Percentiles rank a stretch among this genome's conserved stretches.
Evolutionary conservation across 2,888 invertebrate genomes (phyloP).

Genomic region (Sminthurinus aureus): DNA sequence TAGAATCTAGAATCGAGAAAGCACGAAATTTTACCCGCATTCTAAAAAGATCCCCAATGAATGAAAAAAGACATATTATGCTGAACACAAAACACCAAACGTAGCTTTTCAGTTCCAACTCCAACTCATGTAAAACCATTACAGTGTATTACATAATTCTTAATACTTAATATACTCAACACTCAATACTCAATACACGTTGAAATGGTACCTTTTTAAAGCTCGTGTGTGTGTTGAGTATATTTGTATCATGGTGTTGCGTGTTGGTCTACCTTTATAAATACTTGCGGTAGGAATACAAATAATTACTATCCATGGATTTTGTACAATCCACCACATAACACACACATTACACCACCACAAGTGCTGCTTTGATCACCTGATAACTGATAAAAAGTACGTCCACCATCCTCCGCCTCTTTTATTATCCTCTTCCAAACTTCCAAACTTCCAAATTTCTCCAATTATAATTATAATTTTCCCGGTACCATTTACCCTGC

Average conservation of each 20-base stretch:
- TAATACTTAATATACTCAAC: background rate
- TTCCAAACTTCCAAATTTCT: background rate
- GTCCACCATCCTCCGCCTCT: background rate
- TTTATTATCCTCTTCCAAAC: background rate
- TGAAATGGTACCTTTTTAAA: background rate
- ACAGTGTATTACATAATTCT: background rate
- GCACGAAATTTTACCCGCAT: no score
- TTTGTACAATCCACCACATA: background rate
- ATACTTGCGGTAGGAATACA: conserved; percentile 20
- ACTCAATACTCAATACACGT: no score
- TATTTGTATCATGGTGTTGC: background rate
- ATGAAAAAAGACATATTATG: no score
- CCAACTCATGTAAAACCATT: no score
- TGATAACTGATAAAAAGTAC: conserved; percentile 5
- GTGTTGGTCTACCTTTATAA: conserved; percentile 23
- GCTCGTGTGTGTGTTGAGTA: background rate
- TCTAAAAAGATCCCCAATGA: no score
- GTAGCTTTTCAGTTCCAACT: no score
- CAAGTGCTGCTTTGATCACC: conserved; percentile 35
- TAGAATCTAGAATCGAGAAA: no score
- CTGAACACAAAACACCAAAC: no score
- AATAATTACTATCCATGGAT: background rate
- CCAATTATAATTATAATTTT: background rate
- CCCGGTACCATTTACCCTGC: background rate
- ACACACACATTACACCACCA: conserved; percentile 23